Evolutionary conservation across 1,140 invertebrate species (phyloP), one percentile per base, ranked within the genome.

Genomic region (Leguminivora glycinivorella): DNA sequence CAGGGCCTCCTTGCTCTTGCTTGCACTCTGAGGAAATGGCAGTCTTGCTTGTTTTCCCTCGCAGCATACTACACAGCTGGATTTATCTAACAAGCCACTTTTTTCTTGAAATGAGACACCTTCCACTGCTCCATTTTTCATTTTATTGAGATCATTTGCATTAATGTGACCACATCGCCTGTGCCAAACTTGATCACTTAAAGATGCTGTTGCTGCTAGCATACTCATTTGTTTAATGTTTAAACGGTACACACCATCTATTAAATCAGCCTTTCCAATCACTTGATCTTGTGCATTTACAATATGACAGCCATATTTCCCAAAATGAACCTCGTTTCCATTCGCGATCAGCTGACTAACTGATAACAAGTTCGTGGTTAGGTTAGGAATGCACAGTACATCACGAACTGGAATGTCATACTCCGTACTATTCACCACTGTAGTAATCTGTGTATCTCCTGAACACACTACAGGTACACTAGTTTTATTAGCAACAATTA

Each of bases 81-180:
- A 52, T 63, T 69, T 72, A 3, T 19, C 29, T 14, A 75, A 31
- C 7, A 4, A 68, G 9, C 69, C 71, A 34, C 34, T 63, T 25
- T 72, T 72, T 10, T 58, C 47, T 56, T 56, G 29, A 56, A 68
- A 80, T 7, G 58, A 31, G 29, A 76, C 12, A 4, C 71, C 74
- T 1, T 70, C 71, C 24, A 69, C 72, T 22, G 69, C 69, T 26
- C 72, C 72, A 56, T 73, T 70, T 72, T 70, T 75, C 72, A 78
- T 75, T 68, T 68, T 70, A 4, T 72, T 43, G 25, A 75, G 29
- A 34, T 75, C 70, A 17, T 56, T 69, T 38, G 47, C 70, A 19
- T 78, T 76, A 10, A 78, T 68, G 60, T 80, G 78, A 10, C 56
- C 76, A 17, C 78, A n/a, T 43, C 73, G 7, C 31, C 71, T 78